These are phyloP conservation scores for Brachycybe producta DNA, from an alignment of 2,888 invertebrate species.

Conservation along the genomic window DNA sequence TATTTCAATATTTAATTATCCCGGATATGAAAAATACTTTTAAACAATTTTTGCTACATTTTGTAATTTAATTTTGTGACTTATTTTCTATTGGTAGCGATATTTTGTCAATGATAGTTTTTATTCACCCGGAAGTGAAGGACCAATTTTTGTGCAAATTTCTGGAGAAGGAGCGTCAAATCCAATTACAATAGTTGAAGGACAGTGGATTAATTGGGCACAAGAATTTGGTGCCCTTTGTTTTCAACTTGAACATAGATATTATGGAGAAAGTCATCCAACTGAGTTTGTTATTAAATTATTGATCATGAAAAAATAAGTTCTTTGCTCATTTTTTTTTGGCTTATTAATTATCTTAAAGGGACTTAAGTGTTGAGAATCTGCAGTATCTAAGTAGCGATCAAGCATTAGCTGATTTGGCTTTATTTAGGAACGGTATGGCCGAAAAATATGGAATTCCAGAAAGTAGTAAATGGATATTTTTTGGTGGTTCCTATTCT, in stretches of 20 bases:
- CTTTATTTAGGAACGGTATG: slow-evolving; percentile 63
- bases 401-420: slow-evolving; percentile 61
- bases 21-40: slow-evolving; percentile 4
- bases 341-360: slow-evolving; percentile 31
- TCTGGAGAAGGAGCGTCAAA: slow-evolving; percentile 82
- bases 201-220: slow-evolving; percentile 75
- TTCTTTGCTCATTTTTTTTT: background rate
- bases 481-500: slow-evolving; percentile 93
- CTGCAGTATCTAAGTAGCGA: slow-evolving; percentile 54
- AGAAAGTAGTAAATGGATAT: slow-evolving; percentile 63
- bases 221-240: slow-evolving; percentile 65
- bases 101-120: slow-evolving; percentile 64
- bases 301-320: background rate
- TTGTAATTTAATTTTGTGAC: background rate
- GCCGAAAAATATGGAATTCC: slow-evolving; percentile 48
- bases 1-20: too few relatives aligned
- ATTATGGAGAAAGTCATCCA: slow-evolving; percentile 84
- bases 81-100: slow-evolving; percentile 41
- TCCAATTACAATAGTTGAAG: slow-evolving; percentile 73
- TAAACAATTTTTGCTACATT: background rate
- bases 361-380: slow-evolving; percentile 67
- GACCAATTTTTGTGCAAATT: slow-evolving; percentile 82
- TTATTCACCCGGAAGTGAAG: slow-evolving; percentile 59
- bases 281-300: slow-evolving; percentile 50
- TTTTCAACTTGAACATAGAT: slow-evolving; percentile 81